Evolutionary conservation across 2,888 invertebrate species (phyloP).

Genomic region (Mythimna albipuncta): DNA sequence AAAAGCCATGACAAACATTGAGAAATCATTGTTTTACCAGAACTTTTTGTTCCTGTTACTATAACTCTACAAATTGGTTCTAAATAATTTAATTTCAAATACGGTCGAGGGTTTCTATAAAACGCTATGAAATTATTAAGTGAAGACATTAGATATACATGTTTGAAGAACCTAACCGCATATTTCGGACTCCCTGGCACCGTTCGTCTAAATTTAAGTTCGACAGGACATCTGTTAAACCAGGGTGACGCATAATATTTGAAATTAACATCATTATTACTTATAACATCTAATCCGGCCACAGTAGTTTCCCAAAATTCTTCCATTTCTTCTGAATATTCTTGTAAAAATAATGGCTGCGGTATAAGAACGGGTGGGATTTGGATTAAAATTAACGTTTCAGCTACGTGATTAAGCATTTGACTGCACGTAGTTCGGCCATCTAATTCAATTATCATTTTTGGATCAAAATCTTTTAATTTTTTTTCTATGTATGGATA

Average conservation of each 20-base stretch:
- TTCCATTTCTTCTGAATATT: constrained; percentile 79
- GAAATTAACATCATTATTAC: constrained; percentile 74
- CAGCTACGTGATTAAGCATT: constrained; percentile 87
- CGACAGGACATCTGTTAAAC: constrained; percentile 92
- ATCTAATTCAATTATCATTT: constrained; percentile 90
- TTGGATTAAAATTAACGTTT: constrained; percentile 79
- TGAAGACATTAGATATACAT: constrained; percentile 91
- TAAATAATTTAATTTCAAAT: constrained; percentile 90
- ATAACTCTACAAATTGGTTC: constrained; percentile 91
- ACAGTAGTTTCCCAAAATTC: constrained; percentile 83
- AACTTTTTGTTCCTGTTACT: constrained; percentile 90
- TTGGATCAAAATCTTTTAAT: constrained; percentile 88
- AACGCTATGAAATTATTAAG: constrained; percentile 88
- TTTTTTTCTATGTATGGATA: constrained; percentile 87
- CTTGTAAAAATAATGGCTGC: constrained; percentile 81
- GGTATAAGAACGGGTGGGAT: constrained; percentile 81
- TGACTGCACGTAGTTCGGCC: constrained; percentile 85
- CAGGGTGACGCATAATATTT: constrained; percentile 89
- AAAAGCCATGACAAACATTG: constrained; percentile 89
- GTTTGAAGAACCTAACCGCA: constrained; percentile 91
- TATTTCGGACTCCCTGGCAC: constrained; percentile 88
- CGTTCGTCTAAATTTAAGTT: constrained; percentile 89
- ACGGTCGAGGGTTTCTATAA: constrained; percentile 91
- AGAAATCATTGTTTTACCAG: constrained; percentile 91
- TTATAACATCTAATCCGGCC: constrained; percentile 74